phyloP scores from a whole-genome alignment of 2,797 vertebrate genomes.

The Mormyrops boulengeri region DNA sequence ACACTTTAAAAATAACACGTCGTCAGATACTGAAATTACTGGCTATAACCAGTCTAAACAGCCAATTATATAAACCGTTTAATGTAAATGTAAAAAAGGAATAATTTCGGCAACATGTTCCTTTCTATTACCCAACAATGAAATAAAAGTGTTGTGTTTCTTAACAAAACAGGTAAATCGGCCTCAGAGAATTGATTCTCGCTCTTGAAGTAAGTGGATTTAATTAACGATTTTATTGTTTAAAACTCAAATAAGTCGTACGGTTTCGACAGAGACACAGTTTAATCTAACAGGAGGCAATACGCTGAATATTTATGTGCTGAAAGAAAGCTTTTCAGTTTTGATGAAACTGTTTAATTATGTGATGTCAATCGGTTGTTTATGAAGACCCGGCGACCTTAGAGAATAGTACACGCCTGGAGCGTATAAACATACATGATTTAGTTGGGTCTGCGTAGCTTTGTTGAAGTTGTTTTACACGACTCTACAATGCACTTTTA shows the following conservation, averaged over 20 bases:
- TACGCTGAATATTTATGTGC: conserved; percentile 8
- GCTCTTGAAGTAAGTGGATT: neutral
- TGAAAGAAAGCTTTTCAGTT: conserved; percentile 54
- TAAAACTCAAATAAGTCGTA: neutral
- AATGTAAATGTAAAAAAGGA: neutral
- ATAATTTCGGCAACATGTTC: neutral
- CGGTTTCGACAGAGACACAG: neutral
- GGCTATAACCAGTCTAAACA: neutral
- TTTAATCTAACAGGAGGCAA: conserved; percentile 10
- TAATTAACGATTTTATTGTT: neutral
- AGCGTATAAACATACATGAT: conserved; percentile 63
- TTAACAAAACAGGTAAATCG: neutral
- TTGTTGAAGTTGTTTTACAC: conserved; percentile 17
- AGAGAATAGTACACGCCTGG: conserved; percentile 67
- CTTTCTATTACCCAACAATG: neutral
- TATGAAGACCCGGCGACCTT: conserved; percentile 74
- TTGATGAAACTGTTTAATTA: conserved; percentile 75
- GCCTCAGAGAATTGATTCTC: neutral
- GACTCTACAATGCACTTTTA: conserved; percentile 10
- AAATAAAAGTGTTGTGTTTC: neutral
- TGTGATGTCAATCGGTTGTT: conserved; percentile 68
- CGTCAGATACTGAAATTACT: neutral
- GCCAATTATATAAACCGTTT: neutral
- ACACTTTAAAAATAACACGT: neutral
- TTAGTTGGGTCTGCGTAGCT: conserved; percentile 48